Conservation (phyloP, 2,888 invertebrate species). For the Nebria salina region DNA sequence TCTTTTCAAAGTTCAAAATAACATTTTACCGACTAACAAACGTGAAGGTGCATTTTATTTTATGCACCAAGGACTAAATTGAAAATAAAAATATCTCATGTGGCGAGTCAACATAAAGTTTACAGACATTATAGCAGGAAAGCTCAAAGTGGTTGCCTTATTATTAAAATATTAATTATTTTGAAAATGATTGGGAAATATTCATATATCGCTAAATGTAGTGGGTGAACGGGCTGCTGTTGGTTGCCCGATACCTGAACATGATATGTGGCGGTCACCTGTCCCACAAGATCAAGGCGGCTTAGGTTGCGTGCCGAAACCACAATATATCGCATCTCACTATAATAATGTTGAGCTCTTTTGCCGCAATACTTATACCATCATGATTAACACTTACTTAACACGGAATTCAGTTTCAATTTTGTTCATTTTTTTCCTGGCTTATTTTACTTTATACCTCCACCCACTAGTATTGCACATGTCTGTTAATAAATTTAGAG, state of each 20-base stretch:
- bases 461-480: too few relatives aligned
- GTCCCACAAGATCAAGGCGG: conserved; percentile 8
- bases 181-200: too few relatives aligned
- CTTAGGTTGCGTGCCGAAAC: conserved; percentile 16
- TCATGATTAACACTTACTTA: conserved; percentile 41
- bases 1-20: too few relatives aligned
- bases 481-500: background rate
- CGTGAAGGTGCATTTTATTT: too few relatives aligned
- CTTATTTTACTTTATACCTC: background rate
- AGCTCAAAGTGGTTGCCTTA: background rate
- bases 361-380: conserved; percentile 15
- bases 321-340: conserved; percentile 18
- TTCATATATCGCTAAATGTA: background rate
- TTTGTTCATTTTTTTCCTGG: background rate
- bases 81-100: too few relatives aligned
- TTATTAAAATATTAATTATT: too few relatives aligned
- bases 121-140: background rate
- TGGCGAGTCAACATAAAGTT: too few relatives aligned
- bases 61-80: too few relatives aligned
- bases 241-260: background rate
- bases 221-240: background rate
- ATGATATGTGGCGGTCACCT: background rate
- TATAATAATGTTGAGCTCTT: conserved; percentile 28
- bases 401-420: conserved; percentile 26
- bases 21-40: too few relatives aligned